Evolutionary conservation across 2,888 invertebrate genomes (phyloP).

Genomic region (Polymixis lichenea): DNA sequence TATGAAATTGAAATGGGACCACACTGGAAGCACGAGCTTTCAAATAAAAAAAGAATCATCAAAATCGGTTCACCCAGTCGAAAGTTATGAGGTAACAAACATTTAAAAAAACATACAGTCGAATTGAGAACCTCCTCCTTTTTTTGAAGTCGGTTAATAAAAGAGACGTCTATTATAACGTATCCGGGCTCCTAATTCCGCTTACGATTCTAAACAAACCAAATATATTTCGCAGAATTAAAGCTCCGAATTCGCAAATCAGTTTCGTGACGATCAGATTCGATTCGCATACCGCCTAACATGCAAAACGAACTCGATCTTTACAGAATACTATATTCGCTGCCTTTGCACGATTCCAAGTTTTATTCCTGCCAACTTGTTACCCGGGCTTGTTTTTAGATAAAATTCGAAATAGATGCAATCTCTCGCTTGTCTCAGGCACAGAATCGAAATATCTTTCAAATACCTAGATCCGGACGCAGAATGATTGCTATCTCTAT

Average conservation of each 20-base stretch:
- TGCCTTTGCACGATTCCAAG: slow-evolving; percentile 69
- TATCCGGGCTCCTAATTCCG: slow-evolving; percentile 14
- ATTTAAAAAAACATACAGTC: too few species aligned
- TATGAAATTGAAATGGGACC: too few species aligned
- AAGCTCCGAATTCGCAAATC: slow-evolving; percentile 52
- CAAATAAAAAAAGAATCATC: too few species aligned
- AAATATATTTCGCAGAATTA: slow-evolving; percentile 46
- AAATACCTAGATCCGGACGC: slow-evolving; percentile 69
- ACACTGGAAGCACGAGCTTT: too few species aligned
- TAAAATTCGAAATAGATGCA: slow-evolving; percentile 82
- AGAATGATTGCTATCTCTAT: slow-evolving; percentile 62
- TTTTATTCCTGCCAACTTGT: slow-evolving; percentile 77
- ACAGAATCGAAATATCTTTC: slow-evolving; percentile 72
- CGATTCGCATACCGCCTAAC: slow-evolving; percentile 69
- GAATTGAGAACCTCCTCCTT: too few species aligned
- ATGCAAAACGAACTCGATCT: slow-evolving; percentile 73
- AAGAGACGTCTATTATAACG: slow-evolving; percentile 16
- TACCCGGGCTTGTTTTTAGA: slow-evolving; percentile 77
- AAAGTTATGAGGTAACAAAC: too few species aligned
- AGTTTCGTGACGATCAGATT: slow-evolving; percentile 60
- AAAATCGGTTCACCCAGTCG: too few species aligned
- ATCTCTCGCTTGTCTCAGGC: slow-evolving; percentile 76
- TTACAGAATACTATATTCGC: slow-evolving; percentile 61
- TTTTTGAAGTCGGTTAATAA: too few species aligned
- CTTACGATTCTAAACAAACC: slow-evolving; percentile 8